These are phyloP conservation scores for Hippocampus comes DNA, from an alignment of 2,113 vertebrate genomes.

Conservation along the genomic window DNA sequence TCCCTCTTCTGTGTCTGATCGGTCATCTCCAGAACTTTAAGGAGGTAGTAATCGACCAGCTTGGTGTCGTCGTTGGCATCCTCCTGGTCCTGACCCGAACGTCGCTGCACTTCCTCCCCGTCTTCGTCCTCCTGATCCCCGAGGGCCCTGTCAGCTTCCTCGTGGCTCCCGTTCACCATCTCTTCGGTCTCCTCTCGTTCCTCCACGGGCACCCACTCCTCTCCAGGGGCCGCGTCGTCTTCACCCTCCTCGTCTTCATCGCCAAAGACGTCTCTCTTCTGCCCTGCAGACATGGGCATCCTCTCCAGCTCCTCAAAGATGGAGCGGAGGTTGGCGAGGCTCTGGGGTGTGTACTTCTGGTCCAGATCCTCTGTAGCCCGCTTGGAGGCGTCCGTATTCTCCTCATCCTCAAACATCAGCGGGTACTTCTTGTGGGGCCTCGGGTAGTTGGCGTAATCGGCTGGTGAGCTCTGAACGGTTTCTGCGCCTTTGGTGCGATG, in stretches of 20 bases:
- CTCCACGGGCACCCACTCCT: constrained; percentile 93
- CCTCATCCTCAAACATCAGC: constrained; percentile 84
- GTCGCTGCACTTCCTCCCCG: constrained; percentile 77
- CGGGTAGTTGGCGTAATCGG: constrained; percentile 80
- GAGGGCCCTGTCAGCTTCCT: constrained; percentile 80
- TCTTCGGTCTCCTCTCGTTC: constrained; percentile 92
- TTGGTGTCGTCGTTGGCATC: constrained; percentile 82
- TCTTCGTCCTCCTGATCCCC: constrained; percentile 70
- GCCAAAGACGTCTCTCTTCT: constrained; percentile 76
- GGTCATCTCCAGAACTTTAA: constrained; percentile 83
- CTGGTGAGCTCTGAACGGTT: constrained; percentile 55
- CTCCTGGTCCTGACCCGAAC: constrained; percentile 73
- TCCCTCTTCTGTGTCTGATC: constrained; percentile 73
- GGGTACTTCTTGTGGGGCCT: constrained; percentile 82
- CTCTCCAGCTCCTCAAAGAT: constrained; percentile 93
- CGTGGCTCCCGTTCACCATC: constrained; percentile 84
- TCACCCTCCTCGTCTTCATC: constrained; percentile 83
- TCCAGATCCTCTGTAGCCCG: constrained; percentile 93
- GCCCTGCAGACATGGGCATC: constrained; percentile 74
- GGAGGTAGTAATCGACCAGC: constrained; percentile 81
- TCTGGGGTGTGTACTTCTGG: constrained; percentile 94
- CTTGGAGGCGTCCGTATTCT: constrained; percentile 84
- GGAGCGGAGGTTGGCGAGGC: constrained; percentile 89
- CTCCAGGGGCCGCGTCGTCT: constrained; percentile 88
- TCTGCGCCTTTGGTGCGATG: constrained; percentile 70